A percentile compares a stretch with the other conserved stretches of the same genome.
Evolutionary conservation across 2,113 vertebrate species (phyloP).

Genomic region (Canis aureus): DNA sequence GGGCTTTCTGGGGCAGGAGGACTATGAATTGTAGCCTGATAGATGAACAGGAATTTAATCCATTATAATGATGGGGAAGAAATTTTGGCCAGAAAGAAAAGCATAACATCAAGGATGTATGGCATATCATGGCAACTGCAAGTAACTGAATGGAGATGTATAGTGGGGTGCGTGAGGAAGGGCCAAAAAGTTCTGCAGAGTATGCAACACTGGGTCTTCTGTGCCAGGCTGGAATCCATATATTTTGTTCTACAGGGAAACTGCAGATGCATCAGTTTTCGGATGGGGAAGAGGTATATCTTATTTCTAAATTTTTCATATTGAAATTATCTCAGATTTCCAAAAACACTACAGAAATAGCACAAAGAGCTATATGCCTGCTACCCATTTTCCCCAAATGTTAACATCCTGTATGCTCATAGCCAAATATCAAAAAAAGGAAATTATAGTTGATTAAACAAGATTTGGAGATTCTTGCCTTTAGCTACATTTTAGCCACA

Average conservation of each 20-base stretch:
- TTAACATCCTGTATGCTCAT: neutral
- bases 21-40: neutral
- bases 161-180: accelerated
- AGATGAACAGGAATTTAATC: neutral
- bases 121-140: neutral
- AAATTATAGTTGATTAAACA: neutral
- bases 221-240: neutral
- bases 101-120: neutral
- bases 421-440: neutral
- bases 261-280: neutral
- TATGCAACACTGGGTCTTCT: neutral
- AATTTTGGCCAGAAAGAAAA: neutral
- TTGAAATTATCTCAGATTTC: slow-evolving; percentile 26
- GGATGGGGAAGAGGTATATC: neutral
- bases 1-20: neutral
- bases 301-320: neutral
- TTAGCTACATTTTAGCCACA: neutral
- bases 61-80: neutral
- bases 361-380: neutral
- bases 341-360: neutral
- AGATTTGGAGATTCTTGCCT: neutral
- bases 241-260: neutral
- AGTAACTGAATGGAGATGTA: neutral
- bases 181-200: neutral
- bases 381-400: neutral